phyloP scores from a whole-genome alignment of 2,797 vertebrate species.

The Arnoldichthys spilopterus region DNA sequence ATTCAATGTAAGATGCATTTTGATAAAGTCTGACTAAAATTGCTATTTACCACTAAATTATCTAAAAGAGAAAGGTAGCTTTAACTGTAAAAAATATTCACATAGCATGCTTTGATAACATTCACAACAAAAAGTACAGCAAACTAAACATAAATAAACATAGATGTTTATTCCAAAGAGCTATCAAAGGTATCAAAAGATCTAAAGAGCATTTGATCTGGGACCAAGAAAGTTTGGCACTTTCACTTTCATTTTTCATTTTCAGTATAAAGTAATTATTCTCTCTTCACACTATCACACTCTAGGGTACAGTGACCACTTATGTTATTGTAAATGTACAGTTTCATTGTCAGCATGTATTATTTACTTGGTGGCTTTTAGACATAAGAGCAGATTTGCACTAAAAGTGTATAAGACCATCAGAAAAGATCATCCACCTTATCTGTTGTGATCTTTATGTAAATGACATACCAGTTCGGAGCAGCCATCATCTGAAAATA shows the following conservation, averaged over 20 bases:
- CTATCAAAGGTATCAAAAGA: background rate
- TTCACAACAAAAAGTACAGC: slow-evolving; percentile 28
- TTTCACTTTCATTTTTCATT: slow-evolving; percentile 26
- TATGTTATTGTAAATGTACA: background rate
- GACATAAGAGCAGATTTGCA: background rate
- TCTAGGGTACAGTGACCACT: background rate
- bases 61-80: slow-evolving; percentile 36
- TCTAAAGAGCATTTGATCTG: background rate
- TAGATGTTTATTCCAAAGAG: slow-evolving; percentile 5
- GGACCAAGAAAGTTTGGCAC: slow-evolving; percentile 32
- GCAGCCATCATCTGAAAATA: background rate
- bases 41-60: slow-evolving; percentile 9
- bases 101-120: slow-evolving; percentile 17
- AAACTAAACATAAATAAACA: slow-evolving; percentile 25
- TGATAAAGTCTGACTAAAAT: slow-evolving; percentile 11
- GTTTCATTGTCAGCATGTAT: background rate
- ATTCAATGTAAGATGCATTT: background rate
- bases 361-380: background rate
- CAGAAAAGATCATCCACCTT: background rate
- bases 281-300: background rate
- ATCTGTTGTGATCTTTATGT: slow-evolving; percentile 9
- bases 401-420: background rate
- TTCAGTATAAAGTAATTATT: slow-evolving; percentile 13
- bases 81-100: slow-evolving; percentile 13
- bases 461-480: slow-evolving; percentile 3